phyloP scores from a whole-genome alignment of 2,888 invertebrate species.

The Sepioteuthis lessoniana region DNA sequence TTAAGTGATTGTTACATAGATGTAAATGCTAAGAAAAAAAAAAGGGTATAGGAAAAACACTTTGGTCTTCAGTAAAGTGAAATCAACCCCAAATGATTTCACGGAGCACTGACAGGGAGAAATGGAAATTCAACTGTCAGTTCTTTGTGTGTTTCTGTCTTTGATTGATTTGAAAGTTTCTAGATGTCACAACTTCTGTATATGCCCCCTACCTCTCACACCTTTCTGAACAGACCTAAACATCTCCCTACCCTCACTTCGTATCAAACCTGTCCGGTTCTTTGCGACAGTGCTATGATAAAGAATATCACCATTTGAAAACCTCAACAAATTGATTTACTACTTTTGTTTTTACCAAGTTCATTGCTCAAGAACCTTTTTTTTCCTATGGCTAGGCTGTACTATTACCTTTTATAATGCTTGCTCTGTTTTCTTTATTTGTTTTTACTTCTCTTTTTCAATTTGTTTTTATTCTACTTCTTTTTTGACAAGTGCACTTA shows the following conservation, averaged over 20 bases:
- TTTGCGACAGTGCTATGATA: neutral
- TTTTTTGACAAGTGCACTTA: neutral
- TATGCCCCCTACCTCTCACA: neutral
- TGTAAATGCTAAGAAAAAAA: neutral
- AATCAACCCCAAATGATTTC: neutral
- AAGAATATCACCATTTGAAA: conserved; percentile 24
- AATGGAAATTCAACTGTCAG: neutral
- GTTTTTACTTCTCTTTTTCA: neutral
- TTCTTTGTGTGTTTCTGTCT: neutral
- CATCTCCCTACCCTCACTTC: neutral
- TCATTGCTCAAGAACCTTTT: neutral
- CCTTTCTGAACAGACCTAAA: neutral
- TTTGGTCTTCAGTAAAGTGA: neutral
- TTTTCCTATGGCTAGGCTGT: neutral
- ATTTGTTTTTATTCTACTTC: neutral
- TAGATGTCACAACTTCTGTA: neutral
- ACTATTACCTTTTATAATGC: neutral
- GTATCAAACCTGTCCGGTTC: neutral
- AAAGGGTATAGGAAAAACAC: too few relatives aligned
- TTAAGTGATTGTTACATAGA: neutral
- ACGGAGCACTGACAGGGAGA: neutral
- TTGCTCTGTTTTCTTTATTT: neutral
- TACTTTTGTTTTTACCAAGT: conserved; percentile 7
- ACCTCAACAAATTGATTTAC: neutral
- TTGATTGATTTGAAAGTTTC: neutral